Percentiles rank a stretch among this genome's conserved stretches.
phyloP scores from a whole-genome alignment of 2,113 vertebrate species.

The Zosterops pallidus region DNA sequence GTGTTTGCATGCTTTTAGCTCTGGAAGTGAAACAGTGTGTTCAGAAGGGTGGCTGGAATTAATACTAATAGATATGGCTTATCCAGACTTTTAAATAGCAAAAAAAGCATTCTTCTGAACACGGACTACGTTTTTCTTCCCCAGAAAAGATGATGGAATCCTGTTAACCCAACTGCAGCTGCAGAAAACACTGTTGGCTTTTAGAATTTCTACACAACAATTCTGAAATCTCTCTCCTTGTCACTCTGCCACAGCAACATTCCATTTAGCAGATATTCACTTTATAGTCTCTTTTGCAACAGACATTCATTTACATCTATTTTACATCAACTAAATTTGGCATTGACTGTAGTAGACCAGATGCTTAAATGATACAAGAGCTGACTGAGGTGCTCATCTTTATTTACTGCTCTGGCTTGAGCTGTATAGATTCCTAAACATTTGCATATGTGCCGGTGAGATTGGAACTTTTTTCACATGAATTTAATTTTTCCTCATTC shows the following conservation, averaged over 20 bases:
- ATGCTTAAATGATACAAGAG: conserved; percentile 39
- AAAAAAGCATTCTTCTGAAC: conserved; percentile 1
- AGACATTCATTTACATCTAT: conserved; percentile 57
- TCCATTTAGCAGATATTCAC: conserved; percentile 15
- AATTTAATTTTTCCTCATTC: not conserved
- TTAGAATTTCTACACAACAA: conserved; percentile 4
- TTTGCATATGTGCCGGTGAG: conserved; percentile 18
- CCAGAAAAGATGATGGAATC: not conserved
- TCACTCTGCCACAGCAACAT: not conserved
- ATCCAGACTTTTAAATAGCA: not conserved
- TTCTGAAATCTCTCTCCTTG: conserved; percentile 3
- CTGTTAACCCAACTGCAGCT: conserved; percentile 4
- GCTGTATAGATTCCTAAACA: conserved; percentile 17
- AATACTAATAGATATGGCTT: not conserved
- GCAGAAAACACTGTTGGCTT: not conserved
- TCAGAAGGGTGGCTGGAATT: not conserved
- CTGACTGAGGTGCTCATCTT: not conserved
- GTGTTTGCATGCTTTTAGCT: not conserved
- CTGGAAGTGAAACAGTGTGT: not conserved
- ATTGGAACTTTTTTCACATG: not conserved
- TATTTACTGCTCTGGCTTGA: conserved; percentile 50
- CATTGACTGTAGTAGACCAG: conserved; percentile 45
- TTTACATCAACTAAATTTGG: conserved; percentile 61
- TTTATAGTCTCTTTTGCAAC: conserved; percentile 30
- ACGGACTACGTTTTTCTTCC: not conserved